Evolutionary conservation across 2,888 invertebrate genomes (phyloP), one percentile per base, ranked within the genome.

Genomic region (Busseola fusca): DNA sequence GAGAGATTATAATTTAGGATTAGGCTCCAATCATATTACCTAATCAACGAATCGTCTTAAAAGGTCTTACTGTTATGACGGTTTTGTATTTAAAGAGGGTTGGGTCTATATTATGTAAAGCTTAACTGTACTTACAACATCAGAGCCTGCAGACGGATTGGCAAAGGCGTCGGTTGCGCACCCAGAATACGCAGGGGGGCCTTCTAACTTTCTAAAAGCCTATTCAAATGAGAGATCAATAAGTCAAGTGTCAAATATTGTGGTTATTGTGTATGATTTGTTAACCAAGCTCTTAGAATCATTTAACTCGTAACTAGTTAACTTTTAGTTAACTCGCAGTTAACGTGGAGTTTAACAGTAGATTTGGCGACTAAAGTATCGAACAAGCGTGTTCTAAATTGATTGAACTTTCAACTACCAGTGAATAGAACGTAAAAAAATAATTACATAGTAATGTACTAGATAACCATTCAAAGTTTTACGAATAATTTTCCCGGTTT

Each of bases 161-260:
- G 73, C 59, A 42, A 56, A 37, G 78, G 27, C 25, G 54, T 42
- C 16, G 48, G 27, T 48, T 76, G 75, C 79, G 79, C 79, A 73
- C 42, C 21, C 54, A 50, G 30, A 60, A 60, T 73, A 79, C 75
- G 73, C 54, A 75, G 64, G 56, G 34, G 48, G 25, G 14, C 27
- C 21, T 45, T 52, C 57, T 70, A 45, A 77, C 52, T 59, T 77
- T 69, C 37, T 40, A 40, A 52, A 30, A 70, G 25, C 54, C 59
- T 34, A 40, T 70, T 54, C 52, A 48, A 71, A 34, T 48, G 52
- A 27, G 27, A 56, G 78, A 74, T 74, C 74, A 74, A 74, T 74
- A 74, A 77, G 52, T 25, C 9, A 30, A 14, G 37, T 10, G 30
- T 59, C 37, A 70, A 76, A 59, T 74, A 77, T 59, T 37, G 30